A percentile compares a stretch with the other conserved stretches of the same genome.
Evolutionary conservation across 1,140 invertebrate species (phyloP).

Genomic region (Macrotrachela quadricornifera): DNA sequence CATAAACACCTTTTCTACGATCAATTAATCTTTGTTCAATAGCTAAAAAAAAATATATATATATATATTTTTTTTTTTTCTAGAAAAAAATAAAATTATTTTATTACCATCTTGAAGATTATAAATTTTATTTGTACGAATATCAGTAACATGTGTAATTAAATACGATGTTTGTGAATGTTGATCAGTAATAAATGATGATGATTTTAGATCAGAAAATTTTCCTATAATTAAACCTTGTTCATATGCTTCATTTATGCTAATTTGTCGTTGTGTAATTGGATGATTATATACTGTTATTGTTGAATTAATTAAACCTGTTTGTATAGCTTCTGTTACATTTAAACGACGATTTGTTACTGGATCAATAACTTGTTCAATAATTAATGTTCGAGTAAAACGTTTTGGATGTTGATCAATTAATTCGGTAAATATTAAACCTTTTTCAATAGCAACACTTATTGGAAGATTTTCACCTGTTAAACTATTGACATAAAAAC

Average conservation of each 20-base stretch:
- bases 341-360: slow-evolving; percentile 48
- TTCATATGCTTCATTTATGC: slow-evolving; percentile 52
- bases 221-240: slow-evolving; percentile 40
- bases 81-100: slow-evolving; percentile 14
- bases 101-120: too few relatives aligned
- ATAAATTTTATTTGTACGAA: too few relatives aligned
- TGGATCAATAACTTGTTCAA: slow-evolving; percentile 45
- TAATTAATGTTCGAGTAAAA: slow-evolving; percentile 8
- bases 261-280: slow-evolving; percentile 15
- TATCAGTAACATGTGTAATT: too few relatives aligned
- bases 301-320: slow-evolving; percentile 48
- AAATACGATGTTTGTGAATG: not conserved
- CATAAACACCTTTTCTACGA: slow-evolving; percentile 18
- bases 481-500: slow-evolving; percentile 46
- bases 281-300: slow-evolving; percentile 30
- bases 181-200: too few relatives aligned
- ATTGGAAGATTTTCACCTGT: slow-evolving; percentile 43
- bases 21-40: slow-evolving; percentile 17
- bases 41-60: slow-evolving; percentile 15
- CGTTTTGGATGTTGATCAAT: slow-evolving; percentile 36
- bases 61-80: slow-evolving; percentile 11
- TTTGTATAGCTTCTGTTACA: slow-evolving; percentile 54
- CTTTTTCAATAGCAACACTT: slow-evolving; percentile 31
- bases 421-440: slow-evolving; percentile 35
- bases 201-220: not conserved